These are phyloP conservation scores for Pogoniulus pusillus DNA, from an alignment of 2,797 vertebrate species.

Conservation along the genomic window DNA sequence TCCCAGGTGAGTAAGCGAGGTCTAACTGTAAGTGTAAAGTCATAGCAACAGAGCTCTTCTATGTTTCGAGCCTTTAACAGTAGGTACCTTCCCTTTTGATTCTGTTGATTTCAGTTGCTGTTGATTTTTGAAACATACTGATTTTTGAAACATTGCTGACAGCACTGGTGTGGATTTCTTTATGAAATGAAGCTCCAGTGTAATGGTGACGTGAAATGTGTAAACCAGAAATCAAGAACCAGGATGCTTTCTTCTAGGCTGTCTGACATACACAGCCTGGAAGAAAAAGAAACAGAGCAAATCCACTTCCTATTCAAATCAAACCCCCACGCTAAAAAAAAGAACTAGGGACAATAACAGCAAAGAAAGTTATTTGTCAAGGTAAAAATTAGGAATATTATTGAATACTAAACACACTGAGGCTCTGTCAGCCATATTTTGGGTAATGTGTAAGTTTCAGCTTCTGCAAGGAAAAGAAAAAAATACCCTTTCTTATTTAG, in stretches of 20 bases:
- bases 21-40: neutral
- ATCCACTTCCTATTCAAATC: conserved; percentile 62
- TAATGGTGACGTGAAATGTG: neutral
- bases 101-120: neutral
- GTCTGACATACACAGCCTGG: neutral
- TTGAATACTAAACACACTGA: neutral
- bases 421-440: neutral
- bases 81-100: neutral
- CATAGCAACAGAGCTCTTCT: neutral
- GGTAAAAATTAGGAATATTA: neutral
- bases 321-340: conserved; percentile 61
- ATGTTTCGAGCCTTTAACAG: neutral
- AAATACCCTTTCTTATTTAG: neutral
- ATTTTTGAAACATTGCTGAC: neutral
- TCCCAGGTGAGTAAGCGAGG: neutral
- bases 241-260: neutral
- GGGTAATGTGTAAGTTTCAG: neutral
- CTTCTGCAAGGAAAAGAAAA: neutral
- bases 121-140: neutral
- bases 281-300: conserved; percentile 61
- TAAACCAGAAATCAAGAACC: neutral
- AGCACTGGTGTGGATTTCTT: neutral
- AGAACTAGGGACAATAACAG: conserved; percentile 1
- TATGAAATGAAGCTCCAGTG: neutral
- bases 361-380: neutral